Conservation (phyloP, 2,113 vertebrate genomes). For the Mesoclemmys tuberculata region DNA sequence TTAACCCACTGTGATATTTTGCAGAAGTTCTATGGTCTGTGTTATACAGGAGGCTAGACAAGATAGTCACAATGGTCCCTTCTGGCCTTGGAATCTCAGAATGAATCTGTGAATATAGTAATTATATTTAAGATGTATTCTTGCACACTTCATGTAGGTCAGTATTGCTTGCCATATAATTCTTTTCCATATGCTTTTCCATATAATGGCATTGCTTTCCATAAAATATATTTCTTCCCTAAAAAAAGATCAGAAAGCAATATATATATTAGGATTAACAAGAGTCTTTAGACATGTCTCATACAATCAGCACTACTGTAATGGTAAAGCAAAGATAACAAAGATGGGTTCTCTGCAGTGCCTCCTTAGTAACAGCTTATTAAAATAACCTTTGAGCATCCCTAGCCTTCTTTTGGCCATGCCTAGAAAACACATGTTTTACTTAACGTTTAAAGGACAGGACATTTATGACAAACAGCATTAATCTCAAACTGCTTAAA, state of each 20-base stretch:
- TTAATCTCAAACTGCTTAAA: constrained; percentile 38
- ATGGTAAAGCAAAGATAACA: background rate
- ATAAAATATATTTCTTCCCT: background rate
- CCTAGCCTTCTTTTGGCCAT: background rate
- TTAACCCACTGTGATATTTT: background rate
- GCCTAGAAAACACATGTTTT: background rate
- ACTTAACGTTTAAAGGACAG: constrained; percentile 22
- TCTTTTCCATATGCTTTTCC: too few species aligned
- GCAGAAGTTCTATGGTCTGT: background rate
- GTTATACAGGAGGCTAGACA: background rate
- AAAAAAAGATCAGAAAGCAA: background rate
- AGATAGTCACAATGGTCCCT: background rate
- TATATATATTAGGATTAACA: background rate
- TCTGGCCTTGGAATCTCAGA: background rate
- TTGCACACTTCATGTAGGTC: background rate
- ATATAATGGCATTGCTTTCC: background rate
- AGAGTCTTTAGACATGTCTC: background rate
- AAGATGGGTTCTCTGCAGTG: background rate
- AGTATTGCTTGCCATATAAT: too few species aligned
- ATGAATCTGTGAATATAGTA: background rate
- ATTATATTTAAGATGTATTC: background rate
- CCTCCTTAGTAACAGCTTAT: background rate
- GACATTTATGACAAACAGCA: background rate
- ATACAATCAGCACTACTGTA: background rate
- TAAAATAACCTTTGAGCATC: background rate